Percentiles rank a stretch among this genome's conserved stretches.
These are phyloP conservation scores for Lucilia sericata DNA, from an alignment of 1,140 invertebrate species.

Conservation along the genomic window DNA sequence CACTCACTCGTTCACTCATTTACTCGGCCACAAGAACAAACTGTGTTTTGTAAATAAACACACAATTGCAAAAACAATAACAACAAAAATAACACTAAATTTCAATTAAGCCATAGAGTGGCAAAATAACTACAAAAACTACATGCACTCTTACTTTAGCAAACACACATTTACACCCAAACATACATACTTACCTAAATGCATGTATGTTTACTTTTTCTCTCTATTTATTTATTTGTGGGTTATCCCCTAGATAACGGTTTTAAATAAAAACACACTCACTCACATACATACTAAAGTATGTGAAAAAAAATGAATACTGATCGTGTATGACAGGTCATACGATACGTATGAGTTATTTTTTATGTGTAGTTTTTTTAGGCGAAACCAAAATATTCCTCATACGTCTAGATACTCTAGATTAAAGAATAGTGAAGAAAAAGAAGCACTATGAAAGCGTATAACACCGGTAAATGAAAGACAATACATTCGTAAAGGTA, in stretches of 20 bases:
- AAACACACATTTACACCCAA: neutral
- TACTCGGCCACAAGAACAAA: neutral
- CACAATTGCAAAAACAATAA: conserved; percentile 16
- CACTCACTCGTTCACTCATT: too few relatives aligned
- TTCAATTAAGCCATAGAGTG: conserved; percentile 24
- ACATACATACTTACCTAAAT: too few relatives aligned
- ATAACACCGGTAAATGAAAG: neutral
- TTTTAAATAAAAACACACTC: neutral
- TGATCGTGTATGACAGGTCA: neutral
- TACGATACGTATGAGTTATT: conserved; percentile 22
- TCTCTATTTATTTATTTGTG: neutral
- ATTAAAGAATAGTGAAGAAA: neutral
- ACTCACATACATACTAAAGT: neutral
- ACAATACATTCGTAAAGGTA: neutral
- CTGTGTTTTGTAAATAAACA: neutral
- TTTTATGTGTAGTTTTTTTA: neutral
- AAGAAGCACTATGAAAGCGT: neutral
- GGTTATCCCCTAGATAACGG: neutral
- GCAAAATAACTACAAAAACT: neutral
- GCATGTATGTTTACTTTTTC: too few relatives aligned
- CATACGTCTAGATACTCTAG: too few relatives aligned
- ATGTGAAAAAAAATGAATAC: neutral
- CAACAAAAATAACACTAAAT: conserved; percentile 35
- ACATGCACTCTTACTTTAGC: neutral
- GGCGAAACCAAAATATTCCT: neutral